Percentiles rank a stretch among this genome's conserved stretches.
Evolutionary conservation across 1,140 invertebrate genomes (phyloP).

Genomic region (Drosophila repletoides): DNA sequence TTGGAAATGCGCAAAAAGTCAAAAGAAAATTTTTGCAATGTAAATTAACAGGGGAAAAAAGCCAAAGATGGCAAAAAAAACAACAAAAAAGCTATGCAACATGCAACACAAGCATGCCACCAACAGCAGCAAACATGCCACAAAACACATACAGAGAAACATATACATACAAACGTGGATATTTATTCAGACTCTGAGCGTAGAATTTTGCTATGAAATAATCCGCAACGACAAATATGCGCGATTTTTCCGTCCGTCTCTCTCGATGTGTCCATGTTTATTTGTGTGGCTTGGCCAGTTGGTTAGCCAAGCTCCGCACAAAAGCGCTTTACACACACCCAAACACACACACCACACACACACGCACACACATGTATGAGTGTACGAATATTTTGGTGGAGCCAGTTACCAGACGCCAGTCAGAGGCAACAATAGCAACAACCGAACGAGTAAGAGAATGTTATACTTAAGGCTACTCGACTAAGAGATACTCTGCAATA

Average conservation of each 20-base stretch:
- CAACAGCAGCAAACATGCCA: slow-evolving; percentile 23
- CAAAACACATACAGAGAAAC: slow-evolving; percentile 20
- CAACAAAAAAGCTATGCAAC: slow-evolving; percentile 42
- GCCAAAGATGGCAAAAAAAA: slow-evolving; percentile 33
- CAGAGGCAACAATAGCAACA: slow-evolving; percentile 45
- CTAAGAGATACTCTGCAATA: too few species aligned
- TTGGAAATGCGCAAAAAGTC: slow-evolving; percentile 29
- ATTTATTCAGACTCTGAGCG: slow-evolving; percentile 14
- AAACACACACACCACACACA: slow-evolving; percentile 13
- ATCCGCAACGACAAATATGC: slow-evolving; percentile 72
- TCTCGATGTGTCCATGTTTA: slow-evolving; percentile 28
- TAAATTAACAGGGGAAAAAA: slow-evolving; percentile 42
- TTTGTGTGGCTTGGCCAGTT: slow-evolving; percentile 60
- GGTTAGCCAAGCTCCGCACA: slow-evolving; percentile 65
- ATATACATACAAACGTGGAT: not conserved
- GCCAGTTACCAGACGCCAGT: slow-evolving; percentile 66
- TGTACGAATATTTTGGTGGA: slow-evolving; percentile 67
- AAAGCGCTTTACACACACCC: slow-evolving; percentile 57
- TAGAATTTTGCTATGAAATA: slow-evolving; percentile 71
- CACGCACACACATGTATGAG: not conserved
- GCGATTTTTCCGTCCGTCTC: slow-evolving; percentile 47
- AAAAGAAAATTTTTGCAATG: slow-evolving; percentile 35
- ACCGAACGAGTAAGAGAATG: slow-evolving; percentile 5
- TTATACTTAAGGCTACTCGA: too few species aligned
- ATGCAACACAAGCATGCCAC: slow-evolving; percentile 4